Percentiles rank a stretch among this genome's conserved stretches.
Conservation (phyloP, 2,797 vertebrate species). For the Sternotherus odoratus region DNA sequence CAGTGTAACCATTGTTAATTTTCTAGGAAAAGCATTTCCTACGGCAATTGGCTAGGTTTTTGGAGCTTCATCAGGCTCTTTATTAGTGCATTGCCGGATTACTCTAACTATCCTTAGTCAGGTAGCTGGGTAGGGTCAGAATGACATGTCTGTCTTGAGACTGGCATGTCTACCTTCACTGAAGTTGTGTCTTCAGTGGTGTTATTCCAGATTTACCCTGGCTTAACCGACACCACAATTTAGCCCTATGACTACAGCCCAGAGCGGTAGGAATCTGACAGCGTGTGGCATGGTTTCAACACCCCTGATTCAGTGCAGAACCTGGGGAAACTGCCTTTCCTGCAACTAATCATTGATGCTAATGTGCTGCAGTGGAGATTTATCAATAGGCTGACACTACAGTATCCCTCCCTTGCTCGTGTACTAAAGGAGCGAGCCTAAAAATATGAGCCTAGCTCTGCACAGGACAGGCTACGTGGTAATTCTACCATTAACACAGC, state of each 20-base stretch:
- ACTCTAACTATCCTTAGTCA: slow-evolving; percentile 27
- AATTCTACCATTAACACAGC: slow-evolving; percentile 35
- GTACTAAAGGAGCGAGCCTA: slow-evolving; percentile 45
- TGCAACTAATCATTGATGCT: slow-evolving; percentile 39
- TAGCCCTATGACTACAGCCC: slow-evolving; percentile 21
- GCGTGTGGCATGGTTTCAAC: slow-evolving; percentile 9
- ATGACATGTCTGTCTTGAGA: slow-evolving; percentile 28
- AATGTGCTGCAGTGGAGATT: slow-evolving; percentile 40
- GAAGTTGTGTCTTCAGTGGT: slow-evolving; percentile 52
- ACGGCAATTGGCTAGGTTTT: slow-evolving; percentile 8
- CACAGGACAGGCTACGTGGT: not conserved
- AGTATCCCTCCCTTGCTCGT: slow-evolving; percentile 22
- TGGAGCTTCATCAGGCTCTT: slow-evolving; percentile 44
- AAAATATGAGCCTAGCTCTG: slow-evolving; percentile 29
- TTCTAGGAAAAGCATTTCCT: slow-evolving; percentile 41
- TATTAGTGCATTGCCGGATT: slow-evolving; percentile 36
- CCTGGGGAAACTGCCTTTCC: slow-evolving; percentile 29
- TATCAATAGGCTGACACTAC: slow-evolving; percentile 47
- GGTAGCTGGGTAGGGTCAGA: not conserved
- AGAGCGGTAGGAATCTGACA: slow-evolving; percentile 24
- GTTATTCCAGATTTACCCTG: slow-evolving; percentile 53
- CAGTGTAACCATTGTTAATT: slow-evolving; percentile 42
- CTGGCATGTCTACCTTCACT: not conserved
- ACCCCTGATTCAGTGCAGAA: slow-evolving; percentile 40
- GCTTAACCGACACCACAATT: slow-evolving; percentile 32